Conservation (phyloP, 2,797 vertebrate genomes). For the Ctenopoma kingsleyae region DNA sequence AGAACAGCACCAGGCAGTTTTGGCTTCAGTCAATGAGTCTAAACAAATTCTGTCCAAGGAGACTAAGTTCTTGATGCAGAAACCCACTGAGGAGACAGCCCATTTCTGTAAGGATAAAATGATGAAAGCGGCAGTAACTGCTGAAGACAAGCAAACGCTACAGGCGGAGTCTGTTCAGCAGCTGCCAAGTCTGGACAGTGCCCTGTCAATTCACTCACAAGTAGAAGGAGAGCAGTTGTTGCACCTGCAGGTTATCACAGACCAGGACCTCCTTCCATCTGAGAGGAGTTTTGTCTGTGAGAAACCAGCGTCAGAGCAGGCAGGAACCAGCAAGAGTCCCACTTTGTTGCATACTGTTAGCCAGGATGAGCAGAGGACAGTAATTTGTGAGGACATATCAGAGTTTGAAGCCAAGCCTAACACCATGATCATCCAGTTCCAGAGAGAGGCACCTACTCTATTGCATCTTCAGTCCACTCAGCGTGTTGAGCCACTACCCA, state of each 20-base stretch:
- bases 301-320: conserved; percentile 75
- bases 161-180: conserved; percentile 76
- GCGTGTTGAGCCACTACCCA: conserved; percentile 76
- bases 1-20: conserved; percentile 65
- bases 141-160: conserved; percentile 83
- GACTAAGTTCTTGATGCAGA: conserved; percentile 58
- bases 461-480: conserved; percentile 84
- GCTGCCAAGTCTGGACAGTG: conserved; percentile 76
- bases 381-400: conserved; percentile 77
- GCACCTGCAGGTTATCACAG: conserved; percentile 84
- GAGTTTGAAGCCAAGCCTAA: conserved; percentile 73
- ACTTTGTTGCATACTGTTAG: conserved; percentile 82
- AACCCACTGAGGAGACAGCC: conserved; percentile 75
- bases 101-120: conserved; percentile 73
- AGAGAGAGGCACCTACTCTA: conserved; percentile 68
- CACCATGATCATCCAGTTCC: conserved; percentile 63
- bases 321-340: conserved; percentile 77
- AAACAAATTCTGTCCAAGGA: conserved; percentile 82
- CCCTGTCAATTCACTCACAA: conserved; percentile 71
- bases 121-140: conserved; percentile 73
- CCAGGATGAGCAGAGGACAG: conserved; percentile 79
- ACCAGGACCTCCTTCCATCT: conserved; percentile 83
- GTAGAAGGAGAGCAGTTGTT: conserved; percentile 81
- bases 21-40: conserved; percentile 78
- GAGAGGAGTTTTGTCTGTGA: conserved; percentile 82